Evolutionary conservation across 2,797 vertebrate genomes (phyloP).

Genomic region (Podarcis lilfordi): DNA sequence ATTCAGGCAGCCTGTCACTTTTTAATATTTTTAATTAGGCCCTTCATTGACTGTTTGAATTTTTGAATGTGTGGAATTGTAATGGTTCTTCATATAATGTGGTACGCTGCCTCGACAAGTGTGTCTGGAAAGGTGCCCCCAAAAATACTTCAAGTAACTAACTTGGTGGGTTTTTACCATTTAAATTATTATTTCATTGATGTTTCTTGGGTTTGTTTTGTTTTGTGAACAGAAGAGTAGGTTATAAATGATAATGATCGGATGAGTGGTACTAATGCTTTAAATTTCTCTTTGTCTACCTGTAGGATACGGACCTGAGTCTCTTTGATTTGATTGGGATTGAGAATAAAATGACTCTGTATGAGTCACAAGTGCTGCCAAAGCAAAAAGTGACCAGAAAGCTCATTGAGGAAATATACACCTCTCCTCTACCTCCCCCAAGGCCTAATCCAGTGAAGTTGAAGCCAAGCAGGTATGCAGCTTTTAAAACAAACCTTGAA

Average conservation of each 20-base stretch:
- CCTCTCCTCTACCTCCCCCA: constrained; percentile 79
- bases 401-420: constrained; percentile 91
- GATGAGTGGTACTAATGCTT: background rate
- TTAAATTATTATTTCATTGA: background rate
- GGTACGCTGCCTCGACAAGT: background rate
- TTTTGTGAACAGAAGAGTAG: too few relatives aligned
- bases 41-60: too few relatives aligned
- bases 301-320: constrained; percentile 84
- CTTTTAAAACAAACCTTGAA: background rate
- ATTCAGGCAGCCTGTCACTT: too few relatives aligned
- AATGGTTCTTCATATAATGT: background rate
- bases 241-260: background rate
- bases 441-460: constrained; percentile 86
- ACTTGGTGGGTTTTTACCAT: background rate
- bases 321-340: constrained; percentile 89
- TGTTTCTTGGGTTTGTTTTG: too few relatives aligned
- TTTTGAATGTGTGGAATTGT: too few relatives aligned
- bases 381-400: constrained; percentile 88
- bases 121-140: background rate
- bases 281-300: background rate
- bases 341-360: constrained; percentile 86
- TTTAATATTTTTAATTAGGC: too few relatives aligned
- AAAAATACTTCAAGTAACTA: background rate
- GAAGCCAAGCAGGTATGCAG: constrained; percentile 88
- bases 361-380: constrained; percentile 85